Percentiles rank a stretch among this genome's conserved stretches.
phyloP scores from a whole-genome alignment of 2,113 vertebrate species.

The Spea bombifrons region DNA sequence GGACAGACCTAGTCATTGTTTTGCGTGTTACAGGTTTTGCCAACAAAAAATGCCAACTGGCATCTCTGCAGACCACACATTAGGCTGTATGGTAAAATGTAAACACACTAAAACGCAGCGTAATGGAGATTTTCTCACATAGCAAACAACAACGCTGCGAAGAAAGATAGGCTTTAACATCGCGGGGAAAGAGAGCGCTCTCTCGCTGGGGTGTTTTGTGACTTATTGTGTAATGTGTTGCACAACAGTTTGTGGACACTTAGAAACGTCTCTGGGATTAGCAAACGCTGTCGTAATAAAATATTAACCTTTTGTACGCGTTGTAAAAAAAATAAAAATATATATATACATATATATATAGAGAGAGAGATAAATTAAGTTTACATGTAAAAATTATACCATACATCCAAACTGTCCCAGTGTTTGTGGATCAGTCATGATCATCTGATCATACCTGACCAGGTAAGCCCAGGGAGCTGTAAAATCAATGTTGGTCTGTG shows the following conservation, averaged over 20 bases:
- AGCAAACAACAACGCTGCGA: not conserved
- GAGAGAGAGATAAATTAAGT: no score
- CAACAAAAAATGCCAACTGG: conserved; percentile 39
- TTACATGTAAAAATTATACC: no score
- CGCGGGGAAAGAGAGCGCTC: not conserved
- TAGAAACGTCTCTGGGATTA: not conserved
- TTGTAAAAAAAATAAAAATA: no score
- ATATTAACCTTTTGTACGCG: not conserved
- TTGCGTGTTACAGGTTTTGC: not conserved
- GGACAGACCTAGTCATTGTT: conserved; percentile 36
- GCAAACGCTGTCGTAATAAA: not conserved
- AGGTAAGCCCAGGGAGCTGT: no score
- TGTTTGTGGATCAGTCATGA: no score
- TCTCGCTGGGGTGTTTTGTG: not conserved
- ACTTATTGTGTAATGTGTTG: not conserved
- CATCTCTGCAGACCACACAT: conserved; percentile 41
- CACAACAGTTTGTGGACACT: not conserved
- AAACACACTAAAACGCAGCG: conserved; percentile 4
- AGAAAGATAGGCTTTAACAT: not conserved
- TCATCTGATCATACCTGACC: no score
- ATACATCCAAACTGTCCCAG: no score
- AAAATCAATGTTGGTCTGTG: no score
- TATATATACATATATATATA: no score
- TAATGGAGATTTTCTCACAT: conserved; percentile 27
- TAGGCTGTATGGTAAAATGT: not conserved